These are phyloP conservation scores for Tribolium castaneum DNA, from an alignment of 1,140 invertebrate species.

Conservation along the genomic window DNA sequence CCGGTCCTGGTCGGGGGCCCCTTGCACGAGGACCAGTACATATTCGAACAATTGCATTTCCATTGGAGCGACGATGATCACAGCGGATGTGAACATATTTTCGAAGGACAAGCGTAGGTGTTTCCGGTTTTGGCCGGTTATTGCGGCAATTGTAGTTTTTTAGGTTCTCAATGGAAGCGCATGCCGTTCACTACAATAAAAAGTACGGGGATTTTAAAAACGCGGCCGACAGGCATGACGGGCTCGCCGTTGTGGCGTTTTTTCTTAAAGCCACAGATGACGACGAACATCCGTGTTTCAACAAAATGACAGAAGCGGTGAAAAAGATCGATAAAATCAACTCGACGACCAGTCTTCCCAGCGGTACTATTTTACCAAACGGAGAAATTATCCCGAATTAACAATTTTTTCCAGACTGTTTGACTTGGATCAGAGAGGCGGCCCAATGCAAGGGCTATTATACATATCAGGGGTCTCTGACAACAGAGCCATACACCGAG, in stretches of 20 bases:
- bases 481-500: constrained; percentile 77
- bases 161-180: constrained; percentile 80
- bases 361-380: constrained; percentile 56
- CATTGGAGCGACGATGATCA: constrained; percentile 83
- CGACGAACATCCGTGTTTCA: constrained; percentile 63
- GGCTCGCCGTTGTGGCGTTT: constrained; percentile 80
- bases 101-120: constrained; percentile 73
- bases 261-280: constrained; percentile 68
- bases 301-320: constrained; percentile 61
- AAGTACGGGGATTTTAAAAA: constrained; percentile 76
- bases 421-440: constrained; percentile 65
- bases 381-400: background rate
- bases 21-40: constrained; percentile 72
- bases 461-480: constrained; percentile 78
- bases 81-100: constrained; percentile 83
- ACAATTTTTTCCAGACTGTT: constrained; percentile 59
- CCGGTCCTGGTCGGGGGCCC: constrained; percentile 72
- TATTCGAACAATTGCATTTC: constrained; percentile 83
- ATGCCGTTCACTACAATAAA: constrained; percentile 82
- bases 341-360: constrained; percentile 53
- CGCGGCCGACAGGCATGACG: constrained; percentile 78
- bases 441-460: constrained; percentile 67
- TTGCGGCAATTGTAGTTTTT: constrained; percentile 4
- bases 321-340: constrained; percentile 60
- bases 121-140: background rate